Percentiles rank a stretch among this genome's conserved stretches.
Evolutionary conservation across 2,113 vertebrate genomes (phyloP).

Genomic region (Australoheros scitulus): DNA sequence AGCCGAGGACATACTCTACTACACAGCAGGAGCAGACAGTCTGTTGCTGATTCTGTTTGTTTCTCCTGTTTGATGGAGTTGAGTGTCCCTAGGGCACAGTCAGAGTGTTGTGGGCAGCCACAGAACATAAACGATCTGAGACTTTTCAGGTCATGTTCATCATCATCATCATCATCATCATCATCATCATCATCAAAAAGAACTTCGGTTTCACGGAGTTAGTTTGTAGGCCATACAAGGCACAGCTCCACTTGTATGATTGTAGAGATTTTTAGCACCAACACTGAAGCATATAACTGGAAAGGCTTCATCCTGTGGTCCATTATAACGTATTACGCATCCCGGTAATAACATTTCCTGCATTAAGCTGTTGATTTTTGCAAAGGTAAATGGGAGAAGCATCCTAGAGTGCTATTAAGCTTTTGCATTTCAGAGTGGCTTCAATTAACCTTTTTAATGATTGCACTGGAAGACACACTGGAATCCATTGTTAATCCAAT

Average conservation of each 20-base stretch:
- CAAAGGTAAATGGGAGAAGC: constrained; percentile 39
- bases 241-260: not conserved
- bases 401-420: constrained; percentile 49
- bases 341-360: constrained; percentile 10
- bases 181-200: not conserved
- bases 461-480: constrained; percentile 46
- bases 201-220: not conserved
- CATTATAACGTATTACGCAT: not conserved
- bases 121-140: constrained; percentile 47
- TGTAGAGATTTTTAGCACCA: not conserved
- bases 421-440: constrained; percentile 60
- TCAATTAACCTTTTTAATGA: constrained; percentile 73
- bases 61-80: constrained; percentile 64
- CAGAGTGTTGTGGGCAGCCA: constrained; percentile 45
- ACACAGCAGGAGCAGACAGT: constrained; percentile 49
- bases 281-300: not conserved
- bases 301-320: not conserved
- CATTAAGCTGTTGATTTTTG: constrained; percentile 45
- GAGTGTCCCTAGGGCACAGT: constrained; percentile 46
- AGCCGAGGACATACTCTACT: constrained; percentile 31
- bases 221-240: constrained; percentile 2
- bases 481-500: constrained; percentile 67
- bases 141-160: constrained; percentile 23
- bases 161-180: not conserved
- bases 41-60: constrained; percentile 65